Evolutionary conservation across 1,140 invertebrate genomes (phyloP), one percentile per base, ranked within the genome.

Genomic region (Pseudobourletiella spinata): DNA sequence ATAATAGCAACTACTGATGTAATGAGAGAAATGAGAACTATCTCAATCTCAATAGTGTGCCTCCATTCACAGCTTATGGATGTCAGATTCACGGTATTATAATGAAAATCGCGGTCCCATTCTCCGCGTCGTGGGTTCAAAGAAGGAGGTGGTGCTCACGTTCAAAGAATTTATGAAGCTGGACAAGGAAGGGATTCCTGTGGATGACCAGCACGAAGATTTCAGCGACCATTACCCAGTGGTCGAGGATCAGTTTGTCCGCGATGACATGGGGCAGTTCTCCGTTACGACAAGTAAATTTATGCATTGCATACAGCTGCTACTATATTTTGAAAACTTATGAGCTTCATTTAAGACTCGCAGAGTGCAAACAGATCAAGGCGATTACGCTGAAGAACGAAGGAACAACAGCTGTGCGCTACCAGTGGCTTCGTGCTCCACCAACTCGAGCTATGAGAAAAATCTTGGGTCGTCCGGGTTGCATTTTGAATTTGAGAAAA

Each of bases 351-450:
- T n/a, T n/a, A n/a, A n/a, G n/a, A n/a, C n/a, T n/a, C n/a, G n/a
- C 48, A 63, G 64, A 57, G 32, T 46, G 61, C 28, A 66, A 63
- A 44, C 61, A 63, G 24, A 57, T 18, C 8, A 26, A 30, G 50
- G 28, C 20, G 18, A 25, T 66, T 26, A 20, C 30, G 24, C 15
- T 66, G 26, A 59, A 56, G 43, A 66, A 66, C 57, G 61, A 60
- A 48, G 65, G 65, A 24, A 63, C 65, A 14, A 50, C 57, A 25
- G 48, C 61, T 18, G 61, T 66, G 24, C 44, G 60, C 57, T 66
- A 60, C 43, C 60, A 59, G 57, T 63, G 60, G 65, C 56, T 66
- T 15, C 30, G 61, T 14, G 30, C 35, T 26, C 65, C 65, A 55
- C 65, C 65, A 28, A 59, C n/a, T 25, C 20, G 57, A 18, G 61